Evolutionary conservation across 2,113 vertebrate species (phyloP).

Genomic region (Oryzias melastigma): DNA sequence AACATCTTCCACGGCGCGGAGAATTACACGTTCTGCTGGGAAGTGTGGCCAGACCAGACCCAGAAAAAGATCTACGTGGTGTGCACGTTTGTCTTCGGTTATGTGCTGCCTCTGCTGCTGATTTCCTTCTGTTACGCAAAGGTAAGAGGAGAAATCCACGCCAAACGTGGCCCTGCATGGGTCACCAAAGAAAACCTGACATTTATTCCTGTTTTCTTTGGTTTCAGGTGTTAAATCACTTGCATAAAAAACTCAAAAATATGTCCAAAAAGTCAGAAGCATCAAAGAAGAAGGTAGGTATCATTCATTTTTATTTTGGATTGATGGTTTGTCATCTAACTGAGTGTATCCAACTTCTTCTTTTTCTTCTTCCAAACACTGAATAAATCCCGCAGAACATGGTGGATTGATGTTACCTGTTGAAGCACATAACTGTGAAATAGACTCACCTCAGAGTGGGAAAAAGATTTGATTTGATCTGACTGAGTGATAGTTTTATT

Average conservation of each 20-base stretch:
- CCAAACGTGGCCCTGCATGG: no score
- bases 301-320: not conserved
- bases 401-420: not conserved
- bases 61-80: constrained; percentile 91
- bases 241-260: constrained; percentile 94
- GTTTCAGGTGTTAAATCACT: constrained; percentile 92
- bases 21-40: constrained; percentile 95
- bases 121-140: constrained; percentile 98
- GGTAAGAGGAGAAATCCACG: constrained; percentile 72
- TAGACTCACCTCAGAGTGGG: not conserved
- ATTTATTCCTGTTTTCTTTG: not conserved
- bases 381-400: not conserved
- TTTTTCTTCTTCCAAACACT: not conserved
- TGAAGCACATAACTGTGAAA: not conserved
- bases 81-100: constrained; percentile 92
- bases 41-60: constrained; percentile 83
- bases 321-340: not conserved
- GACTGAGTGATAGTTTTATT: no score
- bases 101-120: constrained; percentile 89
- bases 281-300: constrained; percentile 95
- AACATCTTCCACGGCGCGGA: constrained; percentile 77
- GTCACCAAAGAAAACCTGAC: not conserved
- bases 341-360: not conserved
- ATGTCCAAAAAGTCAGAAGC: constrained; percentile 98
- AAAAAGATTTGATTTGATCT: not conserved